Percentiles rank a stretch among this genome's conserved stretches.
Conservation (phyloP, 2,113 vertebrate species). For the Sterna hirundo region DNA sequence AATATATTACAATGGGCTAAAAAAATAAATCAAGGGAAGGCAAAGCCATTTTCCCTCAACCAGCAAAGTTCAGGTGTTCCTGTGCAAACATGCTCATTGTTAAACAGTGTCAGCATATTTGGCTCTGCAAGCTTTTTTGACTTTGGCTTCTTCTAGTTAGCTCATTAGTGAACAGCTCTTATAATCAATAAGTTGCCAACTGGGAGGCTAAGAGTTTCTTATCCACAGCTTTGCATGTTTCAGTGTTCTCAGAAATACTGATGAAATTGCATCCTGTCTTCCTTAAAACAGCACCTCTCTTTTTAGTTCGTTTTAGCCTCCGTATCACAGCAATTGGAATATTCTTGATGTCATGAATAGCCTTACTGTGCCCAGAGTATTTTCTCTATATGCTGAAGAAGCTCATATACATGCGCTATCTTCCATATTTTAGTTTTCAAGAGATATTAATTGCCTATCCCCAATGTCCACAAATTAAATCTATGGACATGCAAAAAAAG, state of each 20-base stretch:
- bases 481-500: background rate
- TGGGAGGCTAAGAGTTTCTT: conserved; percentile 51
- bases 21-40: conserved; percentile 40
- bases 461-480: background rate
- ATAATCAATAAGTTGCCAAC: conserved; percentile 63
- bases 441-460: background rate
- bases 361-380: background rate
- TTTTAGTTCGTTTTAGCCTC: background rate
- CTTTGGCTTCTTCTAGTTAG: conserved; percentile 46
- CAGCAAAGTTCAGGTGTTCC: background rate
- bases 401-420: background rate
- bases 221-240: conserved; percentile 49
- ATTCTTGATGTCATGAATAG: background rate
- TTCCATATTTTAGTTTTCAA: conserved; percentile 2
- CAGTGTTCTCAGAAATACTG: conserved; percentile 53
- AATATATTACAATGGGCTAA: conserved; percentile 32
- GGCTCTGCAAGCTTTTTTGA: conserved; percentile 45
- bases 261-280: conserved; percentile 47
- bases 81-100: conserved; percentile 21
- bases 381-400: background rate
- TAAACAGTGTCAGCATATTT: conserved; percentile 60
- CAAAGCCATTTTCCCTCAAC: background rate
- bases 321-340: conserved; percentile 2
- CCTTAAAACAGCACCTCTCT: conserved; percentile 11
- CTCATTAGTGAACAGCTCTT: conserved; percentile 71